These are phyloP conservation scores for Oxyruncus cristatus DNA, from an alignment of 2,113 vertebrate genomes.

Conservation along the genomic window DNA sequence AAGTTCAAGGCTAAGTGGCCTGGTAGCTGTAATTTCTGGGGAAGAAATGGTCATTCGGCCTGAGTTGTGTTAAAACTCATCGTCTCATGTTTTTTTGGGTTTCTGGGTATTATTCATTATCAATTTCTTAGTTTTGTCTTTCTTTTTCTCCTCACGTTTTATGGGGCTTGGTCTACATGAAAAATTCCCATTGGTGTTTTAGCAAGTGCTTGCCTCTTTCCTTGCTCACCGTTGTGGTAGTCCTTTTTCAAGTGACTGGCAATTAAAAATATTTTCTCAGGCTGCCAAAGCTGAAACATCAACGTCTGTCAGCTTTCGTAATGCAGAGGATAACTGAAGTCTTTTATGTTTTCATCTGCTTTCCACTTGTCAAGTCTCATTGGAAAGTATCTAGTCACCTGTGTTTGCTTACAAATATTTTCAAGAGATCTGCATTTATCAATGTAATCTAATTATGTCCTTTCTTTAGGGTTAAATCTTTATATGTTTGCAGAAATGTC, in stretches of 20 bases:
- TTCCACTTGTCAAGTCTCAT: background rate
- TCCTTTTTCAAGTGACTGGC: background rate
- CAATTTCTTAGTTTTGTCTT: background rate
- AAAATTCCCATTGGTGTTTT: background rate
- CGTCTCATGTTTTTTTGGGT: background rate
- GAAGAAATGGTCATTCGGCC: background rate
- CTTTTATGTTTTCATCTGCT: background rate
- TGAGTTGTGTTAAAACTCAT: background rate
- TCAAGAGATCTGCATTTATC: conserved; percentile 30
- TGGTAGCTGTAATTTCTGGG: background rate
- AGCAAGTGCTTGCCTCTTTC: background rate
- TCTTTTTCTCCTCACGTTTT: background rate
- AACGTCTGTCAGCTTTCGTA: background rate
- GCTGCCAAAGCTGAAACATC: background rate
- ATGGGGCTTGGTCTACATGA: background rate
- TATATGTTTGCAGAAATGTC: background rate
- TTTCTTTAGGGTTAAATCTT: background rate
- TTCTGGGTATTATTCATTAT: background rate
- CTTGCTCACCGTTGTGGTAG: background rate
- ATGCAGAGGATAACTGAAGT: background rate
- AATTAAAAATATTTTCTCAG: background rate
- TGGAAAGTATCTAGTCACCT: background rate
- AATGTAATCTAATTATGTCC: background rate
- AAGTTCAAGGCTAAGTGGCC: background rate
- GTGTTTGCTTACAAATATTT: conserved; percentile 34